Percentiles rank a stretch among this genome's conserved stretches.
Evolutionary conservation across 2,888 invertebrate species (phyloP).

Genomic region (Encarsia formosa): DNA sequence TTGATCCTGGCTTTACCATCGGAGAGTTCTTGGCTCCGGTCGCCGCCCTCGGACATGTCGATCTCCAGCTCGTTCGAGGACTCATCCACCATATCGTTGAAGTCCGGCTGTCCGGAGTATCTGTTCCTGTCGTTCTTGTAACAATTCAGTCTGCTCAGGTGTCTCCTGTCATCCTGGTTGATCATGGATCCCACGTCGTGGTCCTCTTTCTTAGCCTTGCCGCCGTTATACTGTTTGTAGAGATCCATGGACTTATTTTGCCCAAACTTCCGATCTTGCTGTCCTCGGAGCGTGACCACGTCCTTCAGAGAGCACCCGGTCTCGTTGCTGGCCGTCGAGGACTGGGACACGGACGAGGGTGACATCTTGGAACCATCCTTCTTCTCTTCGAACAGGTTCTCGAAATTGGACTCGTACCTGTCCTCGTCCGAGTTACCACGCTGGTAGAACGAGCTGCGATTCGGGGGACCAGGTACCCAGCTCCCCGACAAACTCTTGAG

Average conservation of each 20-base stretch:
- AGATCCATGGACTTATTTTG: conserved; percentile 30
- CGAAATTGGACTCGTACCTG: conserved; percentile 68
- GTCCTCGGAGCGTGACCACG: conserved; percentile 57
- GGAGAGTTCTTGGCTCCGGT: conserved; percentile 55
- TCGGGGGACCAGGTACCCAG: conserved; percentile 68
- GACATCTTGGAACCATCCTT: conserved; percentile 62
- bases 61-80: conserved; percentile 76
- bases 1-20: conserved; percentile 54
- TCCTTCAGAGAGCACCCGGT: conserved; percentile 65
- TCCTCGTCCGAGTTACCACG: conserved; percentile 64
- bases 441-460: conserved; percentile 61
- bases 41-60: conserved; percentile 70
- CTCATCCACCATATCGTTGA: conserved; percentile 71
- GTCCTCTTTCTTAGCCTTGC: conserved; percentile 40
- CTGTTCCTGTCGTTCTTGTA: no score
- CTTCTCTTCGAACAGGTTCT: conserved; percentile 80
- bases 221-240: conserved; percentile 37
- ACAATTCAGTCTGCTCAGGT: conserved; percentile 46
- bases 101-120: conserved; percentile 70
- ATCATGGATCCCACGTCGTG: conserved; percentile 51
- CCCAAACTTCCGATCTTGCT: conserved; percentile 39
- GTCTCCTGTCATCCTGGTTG: conserved; percentile 38
- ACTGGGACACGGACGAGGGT: conserved; percentile 63
- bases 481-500: conserved; percentile 81
- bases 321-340: conserved; percentile 57